Base-by-base conservation (phyloP, 2,113 vertebrate species). In the Poicephalus meyeri region DNA sequence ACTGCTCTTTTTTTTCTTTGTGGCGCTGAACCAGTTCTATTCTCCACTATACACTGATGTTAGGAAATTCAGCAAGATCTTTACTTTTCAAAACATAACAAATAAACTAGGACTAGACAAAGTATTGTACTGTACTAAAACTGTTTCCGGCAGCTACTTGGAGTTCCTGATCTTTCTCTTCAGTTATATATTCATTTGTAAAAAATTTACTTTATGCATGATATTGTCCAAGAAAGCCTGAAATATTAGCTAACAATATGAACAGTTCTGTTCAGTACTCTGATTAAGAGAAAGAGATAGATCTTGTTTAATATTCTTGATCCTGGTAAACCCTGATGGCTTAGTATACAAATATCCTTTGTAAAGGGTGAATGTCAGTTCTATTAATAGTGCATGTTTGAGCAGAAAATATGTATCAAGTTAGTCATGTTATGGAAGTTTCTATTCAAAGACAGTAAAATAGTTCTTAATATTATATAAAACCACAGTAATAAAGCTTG, bases 201-300 rank as follows among this genome's bases (percentile, higher is more conserved):
- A 97, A 94, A 95, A 91, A 95, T 96, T 89, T 97, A 93, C 87
- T 92, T 69, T 91, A 53, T 89, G 70, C 72, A 74, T 89, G 39
- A 71, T 96, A 56, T 69, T 90, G 41, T 96, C 87, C 28, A 24
- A 65, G 85, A 82, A 92, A 95, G 71, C 58, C 68, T 92, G 69
- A 97, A 95, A 95, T 90, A 53, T 80, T 94, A 97, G 93, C 58
- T 35, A 93, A 46, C 46, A 81, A 95, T 79, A 91, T 84, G 72
- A 97, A 89, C 70, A 93, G 84, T 94, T 96, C 66, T 95, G 61
- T 95, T 95, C 95, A 91, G 44, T 86, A n/a, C 74, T 97, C 91
- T 88, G 52, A 96, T 96, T 95, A 91, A 96, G 90, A 94, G 44
- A 94, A 39, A 56, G 56, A 78, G 55, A 16, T 3, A 80, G 49